Evolutionary conservation across 35 echinoderm and acorn worm species (phyloP).

Genomic region (Apostichopus californicus): DNA sequence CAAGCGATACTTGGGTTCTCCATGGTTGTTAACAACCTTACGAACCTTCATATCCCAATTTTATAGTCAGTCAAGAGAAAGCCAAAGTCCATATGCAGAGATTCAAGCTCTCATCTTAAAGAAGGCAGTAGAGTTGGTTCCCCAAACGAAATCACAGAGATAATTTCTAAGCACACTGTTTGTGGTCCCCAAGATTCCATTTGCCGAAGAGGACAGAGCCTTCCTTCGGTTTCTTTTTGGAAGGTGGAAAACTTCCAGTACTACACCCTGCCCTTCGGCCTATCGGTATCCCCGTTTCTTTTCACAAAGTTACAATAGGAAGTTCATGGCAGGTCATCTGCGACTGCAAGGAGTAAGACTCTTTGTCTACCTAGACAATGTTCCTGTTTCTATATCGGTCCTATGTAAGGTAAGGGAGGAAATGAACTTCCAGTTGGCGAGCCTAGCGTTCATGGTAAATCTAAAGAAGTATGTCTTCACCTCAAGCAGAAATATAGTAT

Average conservation of each 20-base stretch:
- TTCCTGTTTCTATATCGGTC: neutral
- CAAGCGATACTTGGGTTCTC: conserved; percentile 10
- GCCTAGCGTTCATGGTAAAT: conserved; percentile 33
- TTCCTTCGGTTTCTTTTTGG: conserved; percentile 28
- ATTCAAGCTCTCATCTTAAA: conserved; percentile 28
- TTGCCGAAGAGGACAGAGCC: conserved; percentile 8
- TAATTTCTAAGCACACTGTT: conserved; percentile 31
- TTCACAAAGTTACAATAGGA: too few species aligned
- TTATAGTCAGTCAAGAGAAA: neutral
- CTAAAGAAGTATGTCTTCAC: conserved; percentile 28
- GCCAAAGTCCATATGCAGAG: neutral
- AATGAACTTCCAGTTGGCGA: conserved; percentile 8
- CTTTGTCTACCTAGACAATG: too few species aligned
- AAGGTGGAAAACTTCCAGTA: too few species aligned
- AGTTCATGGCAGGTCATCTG: too few species aligned
- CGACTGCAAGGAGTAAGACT: too few species aligned
- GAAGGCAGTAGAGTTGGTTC: conserved; percentile 34
- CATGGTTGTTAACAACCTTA: conserved; percentile 39
- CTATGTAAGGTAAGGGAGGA: neutral
- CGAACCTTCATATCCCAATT: neutral
- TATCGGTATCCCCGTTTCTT: too few species aligned
- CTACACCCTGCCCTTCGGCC: too few species aligned
- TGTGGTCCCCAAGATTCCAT: conserved; percentile 44
- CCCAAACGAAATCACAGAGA: neutral
- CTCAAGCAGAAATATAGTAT: conserved; percentile 7